Percentiles rank a stretch among this genome's conserved stretches.
phyloP scores from a whole-genome alignment of 2,797 vertebrate genomes.

The Acrocephalus scirpaceus region DNA sequence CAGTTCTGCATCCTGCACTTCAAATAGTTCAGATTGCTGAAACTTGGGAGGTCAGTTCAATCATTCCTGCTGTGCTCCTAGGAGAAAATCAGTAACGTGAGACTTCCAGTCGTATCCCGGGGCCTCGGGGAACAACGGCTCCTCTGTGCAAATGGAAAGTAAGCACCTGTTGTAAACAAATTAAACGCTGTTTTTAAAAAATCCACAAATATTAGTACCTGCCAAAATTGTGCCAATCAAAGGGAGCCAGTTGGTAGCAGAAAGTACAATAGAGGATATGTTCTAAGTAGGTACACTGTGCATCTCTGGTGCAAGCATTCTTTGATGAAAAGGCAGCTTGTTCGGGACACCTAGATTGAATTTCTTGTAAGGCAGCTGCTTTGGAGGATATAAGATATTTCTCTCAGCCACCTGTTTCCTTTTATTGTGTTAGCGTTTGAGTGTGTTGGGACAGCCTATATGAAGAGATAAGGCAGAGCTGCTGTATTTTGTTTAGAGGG shows the following conservation, averaged over 20 bases:
- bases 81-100: constrained; percentile 64
- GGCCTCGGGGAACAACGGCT: constrained; percentile 56
- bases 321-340: constrained; percentile 78
- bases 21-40: constrained; percentile 31
- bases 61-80: constrained; percentile 37
- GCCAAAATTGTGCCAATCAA: constrained; percentile 75
- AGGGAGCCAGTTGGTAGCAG: constrained; percentile 68
- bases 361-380: constrained; percentile 85
- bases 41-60: constrained; percentile 53
- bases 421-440: constrained; percentile 65
- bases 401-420: constrained; percentile 77
- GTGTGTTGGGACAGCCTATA: constrained; percentile 51
- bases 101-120: not conserved
- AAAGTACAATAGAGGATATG: constrained; percentile 68
- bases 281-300: constrained; percentile 59
- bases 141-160: constrained; percentile 69
- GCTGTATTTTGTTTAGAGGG: constrained; percentile 69
- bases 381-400: constrained; percentile 71
- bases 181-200: constrained; percentile 65
- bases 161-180: constrained; percentile 77
- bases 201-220: constrained; percentile 74
- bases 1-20: not conserved
- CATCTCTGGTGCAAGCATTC: constrained; percentile 52
- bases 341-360: constrained; percentile 81
- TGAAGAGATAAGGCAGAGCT: constrained; percentile 62